Percentiles rank a stretch among this genome's conserved stretches.
These are phyloP conservation scores for Nephila pilipes DNA, from an alignment of 1,140 invertebrate species.

Conservation along the genomic window DNA sequence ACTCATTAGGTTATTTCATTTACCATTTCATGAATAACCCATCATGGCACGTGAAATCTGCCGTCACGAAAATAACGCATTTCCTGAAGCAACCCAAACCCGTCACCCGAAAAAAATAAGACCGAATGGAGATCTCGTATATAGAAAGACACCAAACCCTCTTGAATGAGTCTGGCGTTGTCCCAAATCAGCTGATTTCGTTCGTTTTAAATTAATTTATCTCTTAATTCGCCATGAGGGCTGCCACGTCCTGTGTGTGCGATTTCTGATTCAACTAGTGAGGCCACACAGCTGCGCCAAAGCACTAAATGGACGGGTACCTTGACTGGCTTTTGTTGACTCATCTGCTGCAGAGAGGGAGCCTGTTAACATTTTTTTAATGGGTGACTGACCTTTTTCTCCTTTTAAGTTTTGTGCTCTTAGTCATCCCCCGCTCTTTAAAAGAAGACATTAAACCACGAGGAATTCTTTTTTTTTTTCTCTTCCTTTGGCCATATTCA, in stretches of 20 bases:
- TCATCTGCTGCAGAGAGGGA: constrained; percentile 24
- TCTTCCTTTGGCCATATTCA: not conserved
- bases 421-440: constrained; percentile 31
- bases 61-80: not conserved
- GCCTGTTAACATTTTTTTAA: constrained; percentile 40
- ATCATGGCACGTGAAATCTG: not conserved
- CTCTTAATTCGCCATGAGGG: not conserved
- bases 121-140: not conserved
- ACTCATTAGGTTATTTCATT: not conserved
- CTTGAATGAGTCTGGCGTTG: not conserved
- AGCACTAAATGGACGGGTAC: not conserved
- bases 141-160: not conserved
- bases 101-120: too few species aligned
- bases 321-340: constrained; percentile 49
- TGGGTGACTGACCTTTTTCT: constrained; percentile 55
- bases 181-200: constrained; percentile 41
- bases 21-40: not conserved
- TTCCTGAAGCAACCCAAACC: not conserved
- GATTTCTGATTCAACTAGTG: not conserved
- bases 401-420: not conserved
- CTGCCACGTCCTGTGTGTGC: not conserved
- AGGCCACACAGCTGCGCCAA: constrained; percentile 2
- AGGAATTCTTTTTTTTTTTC: not conserved
- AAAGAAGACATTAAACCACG: constrained; percentile 13
- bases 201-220: constrained; percentile 41